Evolutionary conservation across 2,113 vertebrate species (phyloP).

Genomic region (Indicator maculatus): DNA sequence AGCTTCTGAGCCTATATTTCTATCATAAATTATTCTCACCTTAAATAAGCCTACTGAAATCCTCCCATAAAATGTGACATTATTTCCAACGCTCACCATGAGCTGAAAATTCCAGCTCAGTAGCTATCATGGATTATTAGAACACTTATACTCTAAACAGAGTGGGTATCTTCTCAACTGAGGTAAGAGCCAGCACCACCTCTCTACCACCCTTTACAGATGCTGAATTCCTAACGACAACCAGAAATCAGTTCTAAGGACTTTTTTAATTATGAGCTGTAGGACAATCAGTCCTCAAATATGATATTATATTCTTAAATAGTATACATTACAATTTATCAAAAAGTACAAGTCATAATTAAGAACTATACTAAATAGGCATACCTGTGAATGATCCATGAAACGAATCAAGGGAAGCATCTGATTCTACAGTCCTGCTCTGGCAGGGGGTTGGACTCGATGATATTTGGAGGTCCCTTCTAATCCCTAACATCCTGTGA

Average conservation of each 20-base stretch:
- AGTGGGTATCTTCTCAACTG: not conserved
- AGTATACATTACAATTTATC: not conserved
- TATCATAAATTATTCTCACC: not conserved
- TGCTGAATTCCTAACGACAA: not conserved
- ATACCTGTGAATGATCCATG: not conserved
- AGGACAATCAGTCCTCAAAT: not conserved
- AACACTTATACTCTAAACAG: not conserved
- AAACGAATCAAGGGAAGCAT: not conserved
- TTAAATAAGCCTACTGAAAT: not conserved
- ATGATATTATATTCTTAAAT: not conserved
- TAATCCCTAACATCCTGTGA: no score
- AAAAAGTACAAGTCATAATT: not conserved
- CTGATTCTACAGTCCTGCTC: not conserved
- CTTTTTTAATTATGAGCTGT: not conserved
- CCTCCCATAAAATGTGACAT: not conserved
- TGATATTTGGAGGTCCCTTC: no score
- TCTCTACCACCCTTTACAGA: not conserved
- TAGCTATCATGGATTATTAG: not conserved
- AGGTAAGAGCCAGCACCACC: not conserved
- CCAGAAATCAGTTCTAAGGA: not conserved
- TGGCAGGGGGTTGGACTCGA: no score
- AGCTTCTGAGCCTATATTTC: not conserved
- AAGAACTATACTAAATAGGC: not conserved
- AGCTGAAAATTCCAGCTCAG: not conserved
- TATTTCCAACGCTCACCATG: not conserved